Conservation (phyloP, 2,888 invertebrate species). For the Ellobium chinense region DNA sequence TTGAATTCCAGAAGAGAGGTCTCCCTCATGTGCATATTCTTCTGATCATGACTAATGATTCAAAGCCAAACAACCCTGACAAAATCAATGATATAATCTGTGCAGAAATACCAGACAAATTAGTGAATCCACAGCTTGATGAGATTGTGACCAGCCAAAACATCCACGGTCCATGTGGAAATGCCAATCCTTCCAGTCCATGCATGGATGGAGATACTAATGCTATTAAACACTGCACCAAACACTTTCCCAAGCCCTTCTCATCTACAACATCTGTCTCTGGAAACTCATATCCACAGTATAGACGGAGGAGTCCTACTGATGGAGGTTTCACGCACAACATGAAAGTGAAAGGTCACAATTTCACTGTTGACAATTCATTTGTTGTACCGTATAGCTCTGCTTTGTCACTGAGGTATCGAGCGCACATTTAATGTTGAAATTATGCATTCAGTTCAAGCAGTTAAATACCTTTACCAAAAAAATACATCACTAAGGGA, state of each 20-base stretch:
- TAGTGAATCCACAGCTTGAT: not conserved
- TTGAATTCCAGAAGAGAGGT: not conserved
- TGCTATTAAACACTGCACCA: not conserved
- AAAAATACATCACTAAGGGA: not conserved
- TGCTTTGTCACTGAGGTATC: not conserved
- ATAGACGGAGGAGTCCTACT: not conserved
- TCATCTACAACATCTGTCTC: not conserved
- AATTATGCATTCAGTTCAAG: slow-evolving; percentile 2
- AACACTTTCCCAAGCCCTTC: not conserved
- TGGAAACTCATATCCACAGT: not conserved
- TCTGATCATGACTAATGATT: not conserved
- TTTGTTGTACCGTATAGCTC: slow-evolving; percentile 12
- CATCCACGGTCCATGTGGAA: not conserved
- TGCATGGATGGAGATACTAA: not conserved
- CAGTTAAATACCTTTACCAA: not conserved
- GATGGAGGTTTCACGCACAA: not conserved
- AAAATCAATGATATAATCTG: not conserved
- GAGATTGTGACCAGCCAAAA: not conserved
- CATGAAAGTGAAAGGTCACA: not conserved
- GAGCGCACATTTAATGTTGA: not conserved
- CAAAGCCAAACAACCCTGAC: not conserved
- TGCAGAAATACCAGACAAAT: slow-evolving; percentile 12
- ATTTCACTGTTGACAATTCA: not conserved
- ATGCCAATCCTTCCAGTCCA: not conserved
- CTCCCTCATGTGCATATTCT: not conserved